These are phyloP conservation scores for Oxyruncus cristatus DNA, from an alignment of 2,113 vertebrate species.

Conservation along the genomic window DNA sequence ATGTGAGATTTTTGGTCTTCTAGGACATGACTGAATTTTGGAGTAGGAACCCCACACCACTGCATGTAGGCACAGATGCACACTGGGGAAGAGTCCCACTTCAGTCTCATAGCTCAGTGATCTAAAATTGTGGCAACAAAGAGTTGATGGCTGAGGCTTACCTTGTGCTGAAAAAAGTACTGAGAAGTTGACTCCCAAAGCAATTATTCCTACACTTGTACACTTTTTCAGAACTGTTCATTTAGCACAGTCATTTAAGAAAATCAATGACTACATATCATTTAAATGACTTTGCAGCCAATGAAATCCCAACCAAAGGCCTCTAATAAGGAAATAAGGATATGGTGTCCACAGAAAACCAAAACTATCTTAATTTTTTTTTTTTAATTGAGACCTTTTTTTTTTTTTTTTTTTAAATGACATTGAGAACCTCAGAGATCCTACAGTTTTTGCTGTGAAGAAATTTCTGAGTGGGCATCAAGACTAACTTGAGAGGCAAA, in stretches of 20 bases:
- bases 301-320: background rate
- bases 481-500: background rate
- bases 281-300: background rate
- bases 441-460: background rate
- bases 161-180: background rate
- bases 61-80: accelerated
- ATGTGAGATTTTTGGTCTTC: background rate
- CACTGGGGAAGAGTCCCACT: accelerated
- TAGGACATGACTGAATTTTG: background rate
- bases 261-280: background rate
- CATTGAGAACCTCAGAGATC: background rate
- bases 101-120: background rate
- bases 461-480: background rate
- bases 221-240: background rate
- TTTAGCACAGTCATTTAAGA: background rate
- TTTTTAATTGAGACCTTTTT: background rate
- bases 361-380: background rate
- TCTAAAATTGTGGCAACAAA: background rate
- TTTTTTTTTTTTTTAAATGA: background rate
- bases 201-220: background rate
- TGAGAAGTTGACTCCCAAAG: background rate
- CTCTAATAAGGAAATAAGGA: background rate
- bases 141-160: background rate
- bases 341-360: background rate
- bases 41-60: background rate